Base-by-base conservation (phyloP, 2,888 invertebrate species). In the Erpobdella octoculata region DNA sequence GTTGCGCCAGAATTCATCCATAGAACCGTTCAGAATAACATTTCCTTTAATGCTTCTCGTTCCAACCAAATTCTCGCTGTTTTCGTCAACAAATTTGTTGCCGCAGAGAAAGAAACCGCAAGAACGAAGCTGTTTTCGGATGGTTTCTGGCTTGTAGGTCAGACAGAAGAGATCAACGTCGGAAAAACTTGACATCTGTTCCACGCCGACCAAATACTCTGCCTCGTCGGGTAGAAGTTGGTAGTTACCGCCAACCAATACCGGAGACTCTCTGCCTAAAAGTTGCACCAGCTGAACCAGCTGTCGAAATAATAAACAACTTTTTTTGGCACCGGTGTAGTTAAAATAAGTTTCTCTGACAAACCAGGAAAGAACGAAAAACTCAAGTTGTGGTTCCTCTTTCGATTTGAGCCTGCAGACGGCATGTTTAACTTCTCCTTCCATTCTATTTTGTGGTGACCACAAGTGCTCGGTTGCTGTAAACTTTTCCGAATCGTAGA, bases 321-420 rank as follows among this genome's bases (percentile, higher is more conserved):
- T n/a, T 25, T 46, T 48, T 36, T 36, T 48, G 58, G 53, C 48
- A 33, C 41, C 67, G 15, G 25, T 37, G 15, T 67, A 48, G 58
- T 58, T 69, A 35, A 36, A 36, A 8, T 41, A 69, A 6, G n/a
- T 21, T 18, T 71, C 71, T 12, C 36, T 36, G 33, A 67, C 67
- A 33, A 66, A 71, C 67, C 67, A 71, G 2, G 71, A 71, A 1
- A 71, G 46, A 18, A 28, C 71, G 59, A 71, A 38, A 46, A 71
- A 59, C 33, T 71, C 71, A 25, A 67, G 35, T 18, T 31, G 4
- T 1, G 58, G 25, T 37, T 58, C 59, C 31, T 67, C 59, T 48
- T 58, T 58, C 33, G 37, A 67, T 53, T 58, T 53, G 18, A 71
- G 12, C 6, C 71, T 48, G 36, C 48, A 31, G 2, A 67, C 61